Base-by-base conservation (phyloP, 2,888 invertebrate species). In the Andrena hattorfiana region DNA sequence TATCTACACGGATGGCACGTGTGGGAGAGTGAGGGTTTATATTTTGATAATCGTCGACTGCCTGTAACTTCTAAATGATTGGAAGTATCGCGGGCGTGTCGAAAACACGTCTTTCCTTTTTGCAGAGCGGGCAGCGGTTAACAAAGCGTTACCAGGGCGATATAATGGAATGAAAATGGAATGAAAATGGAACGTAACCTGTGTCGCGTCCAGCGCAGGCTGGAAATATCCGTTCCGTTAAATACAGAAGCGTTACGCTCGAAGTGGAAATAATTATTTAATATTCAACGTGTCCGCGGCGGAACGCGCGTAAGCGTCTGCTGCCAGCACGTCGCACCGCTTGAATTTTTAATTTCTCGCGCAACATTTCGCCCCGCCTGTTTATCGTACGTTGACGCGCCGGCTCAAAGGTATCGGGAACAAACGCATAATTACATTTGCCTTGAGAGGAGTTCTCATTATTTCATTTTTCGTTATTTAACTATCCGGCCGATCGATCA, bases 231-330 rank as follows among this genome's bases (percentile, higher is more conserved):
- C 49, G 13, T 13, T 56, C 26, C 2, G 59, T 26, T 32, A 42
- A 16, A 48, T 59, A 23, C 32, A n/a, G 28, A 3, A 60, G 13
- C 26, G 28, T 51, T 28, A 16, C n/a, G 63, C 28, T 48, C 28
- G 54, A 49, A 35, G 63, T 10, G 48, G 23, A 71, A 64, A 71
- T 76, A 77, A 64, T 77, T 71, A 76, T 76, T 66, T 77, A 42
- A 73, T 63, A 64, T 71, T 71, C 63, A 71, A 63, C 35, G 32
- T 10, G 68, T n/a, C 10, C 4, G 26, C 13, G 51, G 4, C 16
- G 13, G 2, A 16, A 16, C 49, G 16, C 28, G 10, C 23, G 13
- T 16, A n/a, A 32, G 23, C 28, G 28, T 35, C 16, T 10, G 28
- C 2, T 16, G 30, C 26, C 30, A 20, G 5, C 26, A 54, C 28